Base-by-base conservation (phyloP, 35 echinoderm and acorn worm genomes). In the Acanthaster planci region DNA sequence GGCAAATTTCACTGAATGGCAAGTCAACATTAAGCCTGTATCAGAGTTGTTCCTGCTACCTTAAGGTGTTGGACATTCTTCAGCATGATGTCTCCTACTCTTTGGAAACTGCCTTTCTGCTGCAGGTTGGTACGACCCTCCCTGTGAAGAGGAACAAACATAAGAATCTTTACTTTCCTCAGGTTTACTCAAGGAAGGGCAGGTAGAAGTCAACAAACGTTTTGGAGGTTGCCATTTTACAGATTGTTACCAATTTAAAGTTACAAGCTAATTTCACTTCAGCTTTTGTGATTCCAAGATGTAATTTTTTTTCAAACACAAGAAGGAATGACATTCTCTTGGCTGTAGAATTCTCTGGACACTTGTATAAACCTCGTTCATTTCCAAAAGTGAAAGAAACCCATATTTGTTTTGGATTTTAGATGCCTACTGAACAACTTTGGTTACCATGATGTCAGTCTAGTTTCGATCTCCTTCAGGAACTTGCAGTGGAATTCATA, bases 401-500 rank as follows among this genome's bases (percentile, higher is more conserved):
- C n/a, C n/a, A n/a, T n/a, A n/a, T n/a, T n/a, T n/a, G n/a, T 35
- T 5, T 68, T 17, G 18, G 60, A 27, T 27, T 35, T 35, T 35
- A 6, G 5, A 5, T 68, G 4, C 7, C 5, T 3, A 9, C 47
- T 52, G 39, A 19, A 50, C 18, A 23, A 39, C 37, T 36, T 18
- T 39, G 44, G 88, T 94, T 89, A 99, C 96, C 96, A 99, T 89
- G 96, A 94, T 16, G 92, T 87, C 14, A 99, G 86, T 59, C 96
- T 85, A 52, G 93, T 92, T 84, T 99, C 96, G 4, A 97, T 89
- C 58, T 99, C 96, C 60, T 99, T 99, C 12, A 99, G 81, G 52
- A 99, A 99, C 77, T 93, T 93, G 64, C 92, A 94, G 40, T 94
- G 96, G 86, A 99, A 94, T 34, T 94, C 92, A 86, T 94, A 94